Percentiles rank a stretch among this genome's conserved stretches.
These are phyloP conservation scores for Palythoa grandis DNA, from an alignment of 92 coral and sea anemone genomes.

Conservation along the genomic window DNA sequence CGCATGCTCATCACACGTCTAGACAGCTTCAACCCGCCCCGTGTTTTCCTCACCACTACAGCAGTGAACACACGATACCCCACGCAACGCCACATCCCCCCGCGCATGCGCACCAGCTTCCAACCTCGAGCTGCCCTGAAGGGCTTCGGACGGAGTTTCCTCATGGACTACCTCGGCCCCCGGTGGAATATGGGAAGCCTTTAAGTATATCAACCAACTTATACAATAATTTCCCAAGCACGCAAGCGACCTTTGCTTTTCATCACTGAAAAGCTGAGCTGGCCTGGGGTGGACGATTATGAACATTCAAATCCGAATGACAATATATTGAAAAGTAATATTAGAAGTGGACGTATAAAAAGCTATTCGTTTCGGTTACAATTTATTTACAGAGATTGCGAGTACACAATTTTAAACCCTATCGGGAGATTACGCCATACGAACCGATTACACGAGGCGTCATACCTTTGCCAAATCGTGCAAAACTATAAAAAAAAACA, in stretches of 20 bases:
- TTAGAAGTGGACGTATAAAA: not conserved
- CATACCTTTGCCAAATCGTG: not conserved
- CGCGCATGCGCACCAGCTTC: conserved; percentile 72
- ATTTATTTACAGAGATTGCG: not conserved
- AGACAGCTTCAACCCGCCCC: conserved; percentile 31
- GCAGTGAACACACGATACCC: conserved; percentile 83
- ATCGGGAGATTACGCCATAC: too few species aligned
- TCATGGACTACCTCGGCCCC: conserved; percentile 72
- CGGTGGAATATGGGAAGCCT: conserved; percentile 75
- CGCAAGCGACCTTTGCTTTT: too few species aligned
- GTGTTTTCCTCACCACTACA: conserved; percentile 47
- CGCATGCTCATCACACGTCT: conserved; percentile 35
- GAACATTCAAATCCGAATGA: too few species aligned
- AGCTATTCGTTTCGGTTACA: not conserved
- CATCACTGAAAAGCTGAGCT: too few species aligned
- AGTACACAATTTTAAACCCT: not conserved
- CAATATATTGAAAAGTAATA: not conserved
- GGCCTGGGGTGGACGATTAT: too few species aligned
- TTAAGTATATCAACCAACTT: conserved; percentile 80
- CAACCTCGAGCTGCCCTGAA: conserved; percentile 34
- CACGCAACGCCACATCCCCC: conserved; percentile 76
- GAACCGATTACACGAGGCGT: too few species aligned
- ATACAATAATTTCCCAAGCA: conserved; percentile 8
- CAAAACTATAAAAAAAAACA: not conserved
- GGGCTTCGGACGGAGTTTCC: conserved; percentile 47